Evolutionary conservation across 1,140 invertebrate species (phyloP).

Genomic region (Artemia franciscana): DNA sequence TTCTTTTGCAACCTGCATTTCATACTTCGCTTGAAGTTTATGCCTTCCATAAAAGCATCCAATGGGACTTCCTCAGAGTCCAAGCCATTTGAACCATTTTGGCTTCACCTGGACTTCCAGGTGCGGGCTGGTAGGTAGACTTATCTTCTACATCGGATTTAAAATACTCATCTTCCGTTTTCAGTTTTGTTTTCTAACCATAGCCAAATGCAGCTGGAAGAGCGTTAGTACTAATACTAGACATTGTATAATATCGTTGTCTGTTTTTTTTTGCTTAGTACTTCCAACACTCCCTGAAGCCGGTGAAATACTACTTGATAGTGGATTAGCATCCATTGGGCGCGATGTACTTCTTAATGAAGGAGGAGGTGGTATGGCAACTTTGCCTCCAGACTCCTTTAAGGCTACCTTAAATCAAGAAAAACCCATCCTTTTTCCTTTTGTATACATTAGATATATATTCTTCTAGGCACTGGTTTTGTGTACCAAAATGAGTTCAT

Average conservation of each 20-base stretch:
- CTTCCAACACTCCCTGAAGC: background rate
- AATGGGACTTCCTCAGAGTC: conserved; percentile 90
- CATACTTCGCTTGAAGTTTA: conserved; percentile 42
- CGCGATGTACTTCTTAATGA: background rate
- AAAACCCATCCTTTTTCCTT: background rate
- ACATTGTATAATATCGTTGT: conserved; percentile 65
- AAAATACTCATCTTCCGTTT: conserved; percentile 78
- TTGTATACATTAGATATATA: too few relatives aligned
- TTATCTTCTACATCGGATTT: conserved; percentile 37
- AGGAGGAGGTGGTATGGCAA: background rate
- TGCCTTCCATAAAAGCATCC: conserved; percentile 91
- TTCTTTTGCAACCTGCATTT: conserved; percentile 19
- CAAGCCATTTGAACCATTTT: conserved; percentile 25
- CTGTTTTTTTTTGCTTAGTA: background rate
- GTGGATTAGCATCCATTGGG: background rate
- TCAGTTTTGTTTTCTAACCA: conserved; percentile 46
- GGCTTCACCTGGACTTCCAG: conserved; percentile 44
- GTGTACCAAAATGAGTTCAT: too few relatives aligned
- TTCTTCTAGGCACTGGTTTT: too few relatives aligned
- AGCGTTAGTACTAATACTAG: conserved; percentile 58
- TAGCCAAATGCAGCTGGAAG: conserved; percentile 39
- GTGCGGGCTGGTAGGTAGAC: conserved; percentile 29
- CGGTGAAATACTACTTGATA: background rate
- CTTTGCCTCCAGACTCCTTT: background rate
- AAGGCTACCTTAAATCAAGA: background rate